Evolutionary conservation across 2,888 invertebrate genomes (phyloP), one percentile per base, ranked within the genome.

Genomic region (Stenotaenia linearis): DNA sequence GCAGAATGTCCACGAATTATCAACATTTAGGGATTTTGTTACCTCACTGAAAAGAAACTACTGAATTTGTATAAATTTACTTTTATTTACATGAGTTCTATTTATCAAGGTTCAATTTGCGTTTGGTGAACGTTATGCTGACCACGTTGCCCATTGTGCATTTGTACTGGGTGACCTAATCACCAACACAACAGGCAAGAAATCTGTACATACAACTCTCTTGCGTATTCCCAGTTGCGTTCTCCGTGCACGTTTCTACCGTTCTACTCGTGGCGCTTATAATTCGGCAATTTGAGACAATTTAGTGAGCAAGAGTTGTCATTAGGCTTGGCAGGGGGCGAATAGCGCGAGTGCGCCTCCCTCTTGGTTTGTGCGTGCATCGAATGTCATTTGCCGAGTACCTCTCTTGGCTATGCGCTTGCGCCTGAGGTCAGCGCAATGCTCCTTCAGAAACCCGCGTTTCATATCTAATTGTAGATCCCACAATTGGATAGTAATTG

Each of bases 201-300:
- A n/a, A 69, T 69, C 69, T 69, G 69, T 28, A 69, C 50, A 50
- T 50, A 50, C 50, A 69, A 25, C 25, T 28, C 69, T 69, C 69
- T 69, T 69, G 69, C 69, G 69, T n/a, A 69, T 69, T 28, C 69
- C 69, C 28, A n/a, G 25, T 69, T 69, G 69, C 23, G 69, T 69
- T 69, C 37, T 35, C 75, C 75, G 30, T 35, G 35, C 75, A 75
- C 75, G 75, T 75, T 10, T 35, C 32, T 23, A 30, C 15, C 37
- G 35, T 32, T 21, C 75, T 18, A 75, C 32, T 75, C 37, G 75
- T 75, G 35, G 75, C 37, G 35, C 75, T 37, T 75, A 37, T 75
- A 75, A 75, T 75, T 75, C 75, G 75, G 75, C 75, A 75, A 75
- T 75, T 75, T 75, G 75, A 75, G 35, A 75, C 75, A 75, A 75